Evolutionary conservation across 2,888 invertebrate species (phyloP).

Genomic region (Beris morrisii): DNA sequence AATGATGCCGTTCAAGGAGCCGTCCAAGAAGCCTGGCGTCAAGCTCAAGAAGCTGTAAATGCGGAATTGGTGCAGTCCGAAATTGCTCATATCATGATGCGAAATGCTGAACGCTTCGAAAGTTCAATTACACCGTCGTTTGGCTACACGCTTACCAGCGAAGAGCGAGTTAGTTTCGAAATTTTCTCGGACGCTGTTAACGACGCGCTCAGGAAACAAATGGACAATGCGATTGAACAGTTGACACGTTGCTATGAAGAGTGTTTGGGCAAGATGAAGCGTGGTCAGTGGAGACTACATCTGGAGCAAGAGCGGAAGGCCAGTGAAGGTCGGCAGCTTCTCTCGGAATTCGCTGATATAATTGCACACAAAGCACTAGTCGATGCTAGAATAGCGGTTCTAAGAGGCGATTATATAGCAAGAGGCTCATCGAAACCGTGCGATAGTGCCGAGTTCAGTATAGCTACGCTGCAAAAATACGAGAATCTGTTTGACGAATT

Average conservation of each 20-base stretch:
- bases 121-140: conserved; percentile 60
- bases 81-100: conserved; percentile 71
- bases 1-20: conserved; percentile 65
- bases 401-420: conserved; percentile 60
- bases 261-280: conserved; percentile 63
- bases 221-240: conserved; percentile 70
- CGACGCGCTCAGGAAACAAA: conserved; percentile 69
- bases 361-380: conserved; percentile 74
- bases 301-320: conserved; percentile 58
- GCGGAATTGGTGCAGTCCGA: conserved; percentile 76
- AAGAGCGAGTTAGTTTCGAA: conserved; percentile 71
- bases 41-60: conserved; percentile 74
- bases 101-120: conserved; percentile 72
- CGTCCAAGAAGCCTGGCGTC: conserved; percentile 73
- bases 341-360: conserved; percentile 70
- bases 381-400: conserved; percentile 72
- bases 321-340: conserved; percentile 57
- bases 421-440: conserved; percentile 6
- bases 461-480: conserved; percentile 48
- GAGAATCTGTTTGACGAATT: conserved; percentile 51
- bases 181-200: conserved; percentile 76
- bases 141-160: conserved; percentile 66
- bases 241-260: conserved; percentile 69
- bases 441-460: conserved; percentile 40
- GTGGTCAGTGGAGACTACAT: conserved; percentile 56